Base-by-base conservation (phyloP, 2,797 vertebrate species). In the Lindbergichthys nudifrons region DNA sequence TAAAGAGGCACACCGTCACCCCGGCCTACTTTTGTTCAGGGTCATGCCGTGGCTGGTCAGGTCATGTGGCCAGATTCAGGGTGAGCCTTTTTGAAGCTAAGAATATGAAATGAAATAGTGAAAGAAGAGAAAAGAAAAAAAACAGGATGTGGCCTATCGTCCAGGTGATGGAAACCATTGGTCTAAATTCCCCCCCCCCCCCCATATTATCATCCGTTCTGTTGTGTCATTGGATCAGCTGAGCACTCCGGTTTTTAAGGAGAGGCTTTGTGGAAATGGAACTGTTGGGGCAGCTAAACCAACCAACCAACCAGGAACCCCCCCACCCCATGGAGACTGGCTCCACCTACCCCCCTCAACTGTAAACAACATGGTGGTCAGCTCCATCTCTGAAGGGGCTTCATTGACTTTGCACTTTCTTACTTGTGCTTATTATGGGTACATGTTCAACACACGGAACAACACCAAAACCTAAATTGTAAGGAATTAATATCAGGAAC, bases 81-180 rank as follows among this genome's bases (percentile, higher is more conserved):
- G 86, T 75, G 68, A 88, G 92, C 85, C 86, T 82, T 93, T 93
- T 93, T 91, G 90, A 91, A 94, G 86, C 91, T 92, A 93, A 92
- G 91, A 91, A 89, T 89, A 92, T 90, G 87, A 92, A 89, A 91
- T 87, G 75, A 92, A 94, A 92, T 92, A 81, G 84, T 91, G 79
- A 90, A 89, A 90, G 77, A 89, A 90, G 82, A 90, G 73, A 85
- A 88, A 61, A 73, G 65, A 81, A 87, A 91, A 93, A 90, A 78
- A 88, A 90, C 81, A 93, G 93, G 96, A 97, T 97, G 95, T 95
- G 95, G 95, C 96, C 95, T 96, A 85, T 95, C 87, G 83, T 94
- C 90, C 92, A 94, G 94, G 91, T 95, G 96, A 97, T 97, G 97
- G 95, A 97, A 95, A 95, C 93, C 90, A 89, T 74, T 77, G 91